Percentiles rank a stretch among this genome's conserved stretches.
phyloP scores from a whole-genome alignment of 2,113 vertebrate species.

The Talpa occidentalis region DNA sequence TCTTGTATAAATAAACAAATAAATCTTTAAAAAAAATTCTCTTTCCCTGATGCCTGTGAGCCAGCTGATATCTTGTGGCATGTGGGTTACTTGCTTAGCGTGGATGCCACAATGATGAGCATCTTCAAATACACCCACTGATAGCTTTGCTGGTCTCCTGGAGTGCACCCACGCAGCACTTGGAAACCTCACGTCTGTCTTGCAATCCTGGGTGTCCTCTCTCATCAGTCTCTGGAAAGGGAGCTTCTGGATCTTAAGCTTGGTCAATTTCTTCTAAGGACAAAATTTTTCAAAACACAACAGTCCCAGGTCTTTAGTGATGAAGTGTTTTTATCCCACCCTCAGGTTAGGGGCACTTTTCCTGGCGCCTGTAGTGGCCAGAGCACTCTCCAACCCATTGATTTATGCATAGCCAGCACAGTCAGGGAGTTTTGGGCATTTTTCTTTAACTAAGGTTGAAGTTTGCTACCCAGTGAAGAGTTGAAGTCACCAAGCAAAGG shows the following conservation, averaged over 20 bases:
- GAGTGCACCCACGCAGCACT: conserved; percentile 89
- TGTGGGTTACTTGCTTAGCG: conserved; percentile 92
- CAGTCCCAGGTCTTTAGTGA: conserved; percentile 86
- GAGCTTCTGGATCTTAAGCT: conserved; percentile 90
- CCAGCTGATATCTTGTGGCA: conserved; percentile 93
- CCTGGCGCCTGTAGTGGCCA: conserved; percentile 82
- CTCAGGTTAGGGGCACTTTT: conserved; percentile 80
- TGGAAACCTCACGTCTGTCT: conserved; percentile 84
- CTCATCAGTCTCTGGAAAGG: conserved; percentile 90
- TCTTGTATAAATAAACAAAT: no score
- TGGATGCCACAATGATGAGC: conserved; percentile 92
- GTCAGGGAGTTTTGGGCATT: conserved; percentile 83
- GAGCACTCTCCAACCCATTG: conserved; percentile 82
- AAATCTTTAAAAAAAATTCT: no score
- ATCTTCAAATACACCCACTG: conserved; percentile 90
- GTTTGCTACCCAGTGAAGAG: background rate
- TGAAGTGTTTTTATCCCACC: conserved; percentile 83
- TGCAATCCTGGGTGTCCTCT: conserved; percentile 92
- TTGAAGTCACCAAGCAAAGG: rapidly evolving
- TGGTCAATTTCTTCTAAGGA: conserved; percentile 91
- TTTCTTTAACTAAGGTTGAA: conserved; percentile 26
- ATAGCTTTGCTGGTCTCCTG: conserved; percentile 90
- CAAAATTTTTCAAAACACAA: conserved; percentile 90
- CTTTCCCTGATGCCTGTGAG: conserved; percentile 91
- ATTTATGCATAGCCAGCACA: conserved; percentile 72